These are phyloP conservation scores for Saguinus imperator DNA, from an alignment of 2,113 vertebrate genomes.

Conservation along the genomic window DNA sequence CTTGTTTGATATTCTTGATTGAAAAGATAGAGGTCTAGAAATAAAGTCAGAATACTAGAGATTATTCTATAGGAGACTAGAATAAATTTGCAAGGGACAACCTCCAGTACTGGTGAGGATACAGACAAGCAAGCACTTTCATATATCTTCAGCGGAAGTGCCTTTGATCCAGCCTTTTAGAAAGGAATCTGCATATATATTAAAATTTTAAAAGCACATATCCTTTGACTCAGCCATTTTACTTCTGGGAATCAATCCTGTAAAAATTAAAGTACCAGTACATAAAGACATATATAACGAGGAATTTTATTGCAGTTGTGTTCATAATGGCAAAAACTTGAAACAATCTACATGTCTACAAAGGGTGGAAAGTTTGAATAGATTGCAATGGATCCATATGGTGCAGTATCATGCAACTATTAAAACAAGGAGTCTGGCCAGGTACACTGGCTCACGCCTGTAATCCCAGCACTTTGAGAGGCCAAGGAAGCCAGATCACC, in stretches of 20 bases:
- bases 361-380: not conserved
- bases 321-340: not conserved
- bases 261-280: slow-evolving; percentile 58
- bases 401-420: not conserved
- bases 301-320: not conserved
- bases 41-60: not conserved
- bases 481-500: too few relatives aligned
- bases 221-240: slow-evolving; percentile 51
- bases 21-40: not conserved
- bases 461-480: too few relatives aligned
- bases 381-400: not conserved
- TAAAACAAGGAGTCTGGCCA: not conserved
- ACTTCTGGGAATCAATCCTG: slow-evolving; percentile 59
- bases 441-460: too few relatives aligned
- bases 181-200: slow-evolving; percentile 54
- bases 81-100: not conserved
- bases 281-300: not conserved
- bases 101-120: not conserved
- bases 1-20: not conserved
- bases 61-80: not conserved
- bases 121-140: not conserved
- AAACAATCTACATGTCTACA: not conserved
- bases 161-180: slow-evolving; percentile 28
- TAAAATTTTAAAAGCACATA: slow-evolving; percentile 62
- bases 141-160: not conserved